Conservation (phyloP, 2,797 vertebrate genomes). For the Cossypha heuglini region DNA sequence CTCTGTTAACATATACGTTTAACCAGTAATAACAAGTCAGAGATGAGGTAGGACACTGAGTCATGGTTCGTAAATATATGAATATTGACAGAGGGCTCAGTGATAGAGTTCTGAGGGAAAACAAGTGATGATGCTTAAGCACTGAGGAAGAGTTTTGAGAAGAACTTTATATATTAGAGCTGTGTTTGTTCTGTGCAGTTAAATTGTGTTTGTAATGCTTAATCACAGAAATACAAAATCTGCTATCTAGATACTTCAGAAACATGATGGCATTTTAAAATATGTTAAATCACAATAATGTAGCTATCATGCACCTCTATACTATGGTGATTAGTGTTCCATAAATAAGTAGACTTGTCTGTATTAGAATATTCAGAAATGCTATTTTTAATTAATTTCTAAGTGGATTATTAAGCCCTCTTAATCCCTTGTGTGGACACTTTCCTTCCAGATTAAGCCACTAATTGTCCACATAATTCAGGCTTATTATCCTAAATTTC, state of each 20-base stretch:
- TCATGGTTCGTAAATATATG: not conserved
- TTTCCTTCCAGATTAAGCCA: slow-evolving; percentile 14
- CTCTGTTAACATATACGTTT: not conserved
- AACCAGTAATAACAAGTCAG: not conserved
- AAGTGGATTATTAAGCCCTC: not conserved
- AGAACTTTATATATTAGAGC: not conserved
- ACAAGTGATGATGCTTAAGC: not conserved
- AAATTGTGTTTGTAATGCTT: not conserved
- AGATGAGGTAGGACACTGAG: not conserved
- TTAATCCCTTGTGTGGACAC: not conserved
- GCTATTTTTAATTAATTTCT: slow-evolving; percentile 5
- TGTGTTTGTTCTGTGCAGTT: not conserved
- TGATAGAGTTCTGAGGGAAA: not conserved
- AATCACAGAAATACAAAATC: not conserved
- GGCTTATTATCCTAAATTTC: not conserved
- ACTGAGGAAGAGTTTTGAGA: not conserved
- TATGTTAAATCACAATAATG: not conserved
- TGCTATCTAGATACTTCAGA: not conserved
- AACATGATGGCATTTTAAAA: not conserved
- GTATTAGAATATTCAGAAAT: not conserved
- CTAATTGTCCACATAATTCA: slow-evolving; percentile 11
- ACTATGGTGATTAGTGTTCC: not conserved
- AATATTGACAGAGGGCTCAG: not conserved
- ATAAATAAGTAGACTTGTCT: not conserved
- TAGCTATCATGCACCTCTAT: not conserved